Evolutionary conservation across 92 coral and sea anemone species (phyloP), one percentile per base, ranked within the genome.

Genomic region (Phenganax marumi): DNA sequence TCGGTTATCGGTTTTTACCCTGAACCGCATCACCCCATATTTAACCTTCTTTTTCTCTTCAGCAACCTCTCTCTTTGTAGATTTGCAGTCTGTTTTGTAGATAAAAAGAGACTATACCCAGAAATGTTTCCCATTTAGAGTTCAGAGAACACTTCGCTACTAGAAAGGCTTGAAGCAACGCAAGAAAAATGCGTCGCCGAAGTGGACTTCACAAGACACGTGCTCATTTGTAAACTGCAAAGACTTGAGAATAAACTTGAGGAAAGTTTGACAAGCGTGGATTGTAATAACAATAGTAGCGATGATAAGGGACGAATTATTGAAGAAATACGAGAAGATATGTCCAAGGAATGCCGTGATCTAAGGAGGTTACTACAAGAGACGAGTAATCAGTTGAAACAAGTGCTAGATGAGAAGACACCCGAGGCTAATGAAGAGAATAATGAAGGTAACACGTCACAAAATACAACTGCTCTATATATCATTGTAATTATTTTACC

Each of bases 131-230:
- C n/a, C 17, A 21, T 70, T 48, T 22, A 70, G 76, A 50, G 24
- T 47, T 47, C 56, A 8, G 82, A 77, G 43, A 49, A 77, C 39
- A 61, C 71, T 58, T 76, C 86, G 48, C 88, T 93, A 13, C 92
- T 95, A n/a, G 79, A 86, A 26, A 83, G 90, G n/a, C 77, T 95
- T 8, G 98, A 95, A 76, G 98, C 98, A 22, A 81, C 93, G 76
- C 98, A 95, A 82, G 98, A 95, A 58, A 92, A 93, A 21, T 95
- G 98, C 49, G 91, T 90, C 46, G 89, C 93, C 14, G 98, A 95
- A 55, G 93, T 95, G 72, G 98, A 95, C 88, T 91, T 93, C 26
- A 89, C 98, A 43, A 85, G 97, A 51, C 97, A 97, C 48, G 87
- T 90, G 65, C 93, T 95, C 48, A 95, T 92, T 50, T 92, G 91